phyloP scores from a whole-genome alignment of 2,888 invertebrate species.

The Drosophila percnosoma region DNA sequence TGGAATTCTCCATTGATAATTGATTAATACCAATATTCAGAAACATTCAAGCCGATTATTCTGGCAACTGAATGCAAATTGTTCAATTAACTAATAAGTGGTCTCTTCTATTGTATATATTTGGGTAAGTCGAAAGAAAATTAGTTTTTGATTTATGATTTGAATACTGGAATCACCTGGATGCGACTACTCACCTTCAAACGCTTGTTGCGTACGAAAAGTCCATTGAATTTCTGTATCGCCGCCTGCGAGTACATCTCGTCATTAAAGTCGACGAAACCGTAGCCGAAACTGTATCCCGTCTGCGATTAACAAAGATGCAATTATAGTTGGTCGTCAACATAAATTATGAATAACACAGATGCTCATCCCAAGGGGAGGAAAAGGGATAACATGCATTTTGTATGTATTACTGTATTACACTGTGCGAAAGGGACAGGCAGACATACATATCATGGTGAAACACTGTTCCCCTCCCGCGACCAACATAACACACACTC shows the following conservation, averaged over 20 bases:
- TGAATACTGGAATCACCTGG: background rate
- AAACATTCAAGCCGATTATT: background rate
- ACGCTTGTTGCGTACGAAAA: constrained; percentile 94
- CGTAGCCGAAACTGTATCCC: constrained; percentile 98
- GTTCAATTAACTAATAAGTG: constrained; percentile 7
- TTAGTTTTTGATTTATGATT: background rate
- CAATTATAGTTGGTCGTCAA: background rate
- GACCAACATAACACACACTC: constrained; percentile 20
- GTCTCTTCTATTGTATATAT: background rate
- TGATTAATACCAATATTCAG: background rate
- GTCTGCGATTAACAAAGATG: constrained; percentile 86
- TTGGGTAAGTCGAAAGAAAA: constrained; percentile 4
- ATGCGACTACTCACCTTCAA: constrained; percentile 89
- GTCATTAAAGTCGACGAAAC: constrained; percentile 95
- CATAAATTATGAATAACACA: background rate
- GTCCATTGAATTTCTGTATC: constrained; percentile 94
- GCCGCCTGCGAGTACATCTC: constrained; percentile 94
- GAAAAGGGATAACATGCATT: constrained; percentile 8
- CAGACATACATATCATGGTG: background rate
- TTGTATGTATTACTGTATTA: constrained; percentile 32
- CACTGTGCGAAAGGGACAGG: constrained; percentile 43
- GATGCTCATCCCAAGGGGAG: background rate
- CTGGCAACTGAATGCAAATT: background rate
- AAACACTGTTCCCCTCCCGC: background rate
- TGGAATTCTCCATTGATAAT: background rate